Conservation (phyloP, 2,888 invertebrate species). For the Choristoneura rosaceana region DNA sequence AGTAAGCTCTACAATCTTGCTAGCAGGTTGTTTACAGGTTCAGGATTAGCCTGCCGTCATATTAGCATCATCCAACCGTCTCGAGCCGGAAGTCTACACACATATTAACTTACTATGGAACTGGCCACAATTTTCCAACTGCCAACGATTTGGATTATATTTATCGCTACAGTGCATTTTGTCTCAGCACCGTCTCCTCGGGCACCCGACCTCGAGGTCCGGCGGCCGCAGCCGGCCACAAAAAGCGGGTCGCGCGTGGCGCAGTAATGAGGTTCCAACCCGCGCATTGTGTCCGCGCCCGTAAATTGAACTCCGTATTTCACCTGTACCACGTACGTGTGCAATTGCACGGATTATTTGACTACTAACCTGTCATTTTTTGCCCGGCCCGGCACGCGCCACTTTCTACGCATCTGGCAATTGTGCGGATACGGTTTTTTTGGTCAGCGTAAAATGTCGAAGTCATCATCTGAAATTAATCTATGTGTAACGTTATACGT, state of each 20-base stretch:
- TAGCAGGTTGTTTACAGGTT: background rate
- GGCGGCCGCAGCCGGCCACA: constrained; percentile 44
- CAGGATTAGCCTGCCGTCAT: too few relatives aligned
- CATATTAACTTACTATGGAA: background rate
- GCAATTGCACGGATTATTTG: constrained; percentile 82
- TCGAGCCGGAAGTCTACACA: background rate
- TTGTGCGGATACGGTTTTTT: constrained; percentile 75
- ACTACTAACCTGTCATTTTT: constrained; percentile 75
- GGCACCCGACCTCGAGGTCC: background rate
- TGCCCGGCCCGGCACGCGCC: constrained; percentile 76
- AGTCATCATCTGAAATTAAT: constrained; percentile 65
- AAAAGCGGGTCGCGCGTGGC: constrained; percentile 63
- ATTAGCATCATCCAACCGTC: background rate
- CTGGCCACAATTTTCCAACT: too few relatives aligned
- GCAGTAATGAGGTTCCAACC: constrained; percentile 71
- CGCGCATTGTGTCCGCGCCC: constrained; percentile 67
- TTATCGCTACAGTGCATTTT: background rate
- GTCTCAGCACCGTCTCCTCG: background rate
- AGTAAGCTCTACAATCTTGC: background rate
- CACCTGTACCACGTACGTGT: constrained; percentile 76
- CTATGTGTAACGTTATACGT: constrained; percentile 67
- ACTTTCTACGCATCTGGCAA: constrained; percentile 79
- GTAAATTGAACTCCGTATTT: constrained; percentile 79
- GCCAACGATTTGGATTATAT: background rate
- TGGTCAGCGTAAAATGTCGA: constrained; percentile 69